Evolutionary conservation across 2,113 vertebrate species (phyloP).

Genomic region (Lagenorhynchus albirostris): DNA sequence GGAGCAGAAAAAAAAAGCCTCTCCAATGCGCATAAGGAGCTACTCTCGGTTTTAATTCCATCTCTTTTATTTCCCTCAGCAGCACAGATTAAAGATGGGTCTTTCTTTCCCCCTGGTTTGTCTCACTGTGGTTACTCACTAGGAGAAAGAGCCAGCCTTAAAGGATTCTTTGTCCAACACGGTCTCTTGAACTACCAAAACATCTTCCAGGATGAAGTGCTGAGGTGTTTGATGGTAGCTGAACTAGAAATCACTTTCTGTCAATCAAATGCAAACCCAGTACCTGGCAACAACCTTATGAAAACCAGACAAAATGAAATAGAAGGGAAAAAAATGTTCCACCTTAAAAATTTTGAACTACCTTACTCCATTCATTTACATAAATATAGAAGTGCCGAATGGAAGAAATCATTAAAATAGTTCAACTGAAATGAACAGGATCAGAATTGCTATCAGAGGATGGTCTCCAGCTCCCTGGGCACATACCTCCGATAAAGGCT

Average conservation of each 20-base stretch:
- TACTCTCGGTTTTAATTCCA: constrained; percentile 79
- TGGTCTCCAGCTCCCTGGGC: background rate
- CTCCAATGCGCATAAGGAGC: constrained; percentile 78
- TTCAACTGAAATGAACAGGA: background rate
- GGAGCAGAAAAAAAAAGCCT: constrained; percentile 72
- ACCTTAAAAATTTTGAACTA: background rate
- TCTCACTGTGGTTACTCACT: constrained; percentile 60
- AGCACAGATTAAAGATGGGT: constrained; percentile 79
- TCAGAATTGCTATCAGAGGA: background rate
- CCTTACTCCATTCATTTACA: background rate
- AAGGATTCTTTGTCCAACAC: constrained; percentile 79
- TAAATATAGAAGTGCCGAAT: background rate
- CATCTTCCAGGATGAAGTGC: constrained; percentile 43
- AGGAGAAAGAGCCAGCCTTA: constrained; percentile 74
- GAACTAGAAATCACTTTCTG: constrained; percentile 66
- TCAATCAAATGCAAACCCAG: constrained; percentile 60
- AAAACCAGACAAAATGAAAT: background rate
- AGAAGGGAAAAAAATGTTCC: background rate
- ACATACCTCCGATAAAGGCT: background rate
- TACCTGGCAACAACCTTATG: background rate
- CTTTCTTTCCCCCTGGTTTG: constrained; percentile 63
- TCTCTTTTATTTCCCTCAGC: constrained; percentile 79
- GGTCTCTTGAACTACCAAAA: constrained; percentile 54
- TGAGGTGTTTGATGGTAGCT: constrained; percentile 32
- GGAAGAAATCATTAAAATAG: constrained; percentile 4